phyloP scores from a whole-genome alignment of 2,113 vertebrate genomes.

The Epinephelus moara region DNA sequence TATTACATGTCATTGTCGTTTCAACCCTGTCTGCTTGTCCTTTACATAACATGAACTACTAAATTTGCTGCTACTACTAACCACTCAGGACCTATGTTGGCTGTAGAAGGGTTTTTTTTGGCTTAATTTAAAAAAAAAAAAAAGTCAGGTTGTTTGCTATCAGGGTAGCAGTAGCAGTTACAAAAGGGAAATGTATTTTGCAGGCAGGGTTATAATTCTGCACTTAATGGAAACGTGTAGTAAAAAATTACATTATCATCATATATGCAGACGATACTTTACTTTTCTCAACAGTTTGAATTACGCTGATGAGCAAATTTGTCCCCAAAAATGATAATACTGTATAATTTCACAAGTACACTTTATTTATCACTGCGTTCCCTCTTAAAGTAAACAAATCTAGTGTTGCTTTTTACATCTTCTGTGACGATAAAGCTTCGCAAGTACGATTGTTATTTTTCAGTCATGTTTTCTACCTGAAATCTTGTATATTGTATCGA shows the following conservation, averaged over 20 bases:
- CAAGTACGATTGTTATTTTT: conserved; percentile 27
- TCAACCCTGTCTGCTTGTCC: conserved; percentile 36
- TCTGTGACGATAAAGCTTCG: conserved; percentile 41
- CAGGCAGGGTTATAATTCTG: conserved; percentile 16
- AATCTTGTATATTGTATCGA: conserved; percentile 1
- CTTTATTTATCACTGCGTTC: conserved; percentile 53
- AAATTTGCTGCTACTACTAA: conserved; percentile 61
- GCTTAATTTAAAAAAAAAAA: not conserved
- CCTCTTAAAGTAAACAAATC: conserved; percentile 44
- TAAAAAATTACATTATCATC: not conserved
- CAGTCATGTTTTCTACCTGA: conserved; percentile 46
- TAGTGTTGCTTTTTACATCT: conserved; percentile 32
- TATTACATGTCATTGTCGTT: conserved; percentile 4
- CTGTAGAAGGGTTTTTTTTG: not conserved
- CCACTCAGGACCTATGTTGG: conserved; percentile 64
- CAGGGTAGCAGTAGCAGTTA: not conserved
- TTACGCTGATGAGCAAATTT: not conserved
- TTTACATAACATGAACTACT: conserved; percentile 13
- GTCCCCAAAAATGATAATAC: not conserved
- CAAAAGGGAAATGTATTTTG: conserved; percentile 28
- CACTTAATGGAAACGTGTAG: not conserved
- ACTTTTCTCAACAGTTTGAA: conserved; percentile 3
- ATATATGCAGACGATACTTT: conserved; percentile 20
- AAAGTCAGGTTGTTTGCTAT: conserved; percentile 12
- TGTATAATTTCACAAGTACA: conserved; percentile 12